Evolutionary conservation across 2,888 invertebrate species (phyloP).

Genomic region (Stenotaenia linearis): DNA sequence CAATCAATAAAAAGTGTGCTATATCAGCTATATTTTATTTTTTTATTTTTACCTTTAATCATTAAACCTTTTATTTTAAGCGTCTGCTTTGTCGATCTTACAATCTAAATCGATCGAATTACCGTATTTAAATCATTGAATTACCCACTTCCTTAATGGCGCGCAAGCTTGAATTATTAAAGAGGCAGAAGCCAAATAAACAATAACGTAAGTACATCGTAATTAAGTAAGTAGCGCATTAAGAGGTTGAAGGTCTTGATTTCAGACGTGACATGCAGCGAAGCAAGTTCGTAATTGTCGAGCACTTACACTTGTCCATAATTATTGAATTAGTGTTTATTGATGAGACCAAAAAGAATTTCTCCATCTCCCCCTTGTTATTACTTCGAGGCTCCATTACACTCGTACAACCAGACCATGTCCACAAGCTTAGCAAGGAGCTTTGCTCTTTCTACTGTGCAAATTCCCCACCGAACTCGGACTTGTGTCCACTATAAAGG

Average conservation of each 20-base stretch:
- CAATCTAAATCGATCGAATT: too few relatives aligned
- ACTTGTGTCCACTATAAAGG: background rate
- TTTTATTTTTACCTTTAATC: too few relatives aligned
- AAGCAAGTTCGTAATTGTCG: background rate
- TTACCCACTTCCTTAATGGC: background rate
- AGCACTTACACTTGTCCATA: background rate
- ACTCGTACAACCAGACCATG: background rate
- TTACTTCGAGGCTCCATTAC: background rate
- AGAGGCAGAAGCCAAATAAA: background rate
- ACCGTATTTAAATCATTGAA: too few relatives aligned
- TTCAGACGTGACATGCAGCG: background rate
- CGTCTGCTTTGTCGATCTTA: too few relatives aligned
- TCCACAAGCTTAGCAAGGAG: constrained; percentile 9
- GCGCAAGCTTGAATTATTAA: background rate
- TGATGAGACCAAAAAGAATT: background rate
- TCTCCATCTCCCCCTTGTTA: background rate
- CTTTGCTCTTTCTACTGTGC: background rate
- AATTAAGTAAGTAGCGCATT: background rate
- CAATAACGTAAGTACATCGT: background rate
- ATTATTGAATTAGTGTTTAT: background rate
- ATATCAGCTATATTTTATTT: too few relatives aligned
- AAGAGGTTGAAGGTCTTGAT: background rate
- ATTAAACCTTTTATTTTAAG: too few relatives aligned
- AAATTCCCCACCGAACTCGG: background rate
- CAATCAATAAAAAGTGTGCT: too few relatives aligned